phyloP scores from a whole-genome alignment of 2,888 invertebrate genomes.

The Aradus depressus region DNA sequence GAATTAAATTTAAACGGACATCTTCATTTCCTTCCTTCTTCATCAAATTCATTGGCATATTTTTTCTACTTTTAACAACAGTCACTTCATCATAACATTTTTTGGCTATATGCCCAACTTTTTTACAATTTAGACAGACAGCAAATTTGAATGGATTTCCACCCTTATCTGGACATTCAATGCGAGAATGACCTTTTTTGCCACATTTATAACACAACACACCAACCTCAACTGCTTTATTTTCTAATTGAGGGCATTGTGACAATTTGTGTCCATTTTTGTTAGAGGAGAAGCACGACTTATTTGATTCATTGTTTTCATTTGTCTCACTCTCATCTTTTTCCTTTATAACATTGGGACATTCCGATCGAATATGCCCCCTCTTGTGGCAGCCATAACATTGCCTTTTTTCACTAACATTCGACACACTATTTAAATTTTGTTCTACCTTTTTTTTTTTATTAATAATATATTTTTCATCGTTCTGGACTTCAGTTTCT shows the following conservation, averaged over 20 bases:
- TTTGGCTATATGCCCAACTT: no score
- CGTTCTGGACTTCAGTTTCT: neutral
- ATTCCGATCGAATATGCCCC: slow-evolving; percentile 10
- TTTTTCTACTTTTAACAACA: slow-evolving; percentile 2
- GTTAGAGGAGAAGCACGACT: no score
- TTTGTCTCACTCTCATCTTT: slow-evolving; percentile 1
- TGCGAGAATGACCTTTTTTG: no score
- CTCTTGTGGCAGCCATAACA: slow-evolving; percentile 3
- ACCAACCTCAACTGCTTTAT: no score
- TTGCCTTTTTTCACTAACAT: slow-evolving; percentile 34
- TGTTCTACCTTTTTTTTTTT: slow-evolving; percentile 26
- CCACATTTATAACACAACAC: no score
- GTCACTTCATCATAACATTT: no score
- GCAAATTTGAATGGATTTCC: no score
- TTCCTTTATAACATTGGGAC: slow-evolving; percentile 11
- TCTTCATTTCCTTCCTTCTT: no score
- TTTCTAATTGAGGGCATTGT: no score
- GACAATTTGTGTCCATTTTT: no score
- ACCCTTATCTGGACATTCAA: no score
- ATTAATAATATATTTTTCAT: slow-evolving; percentile 13
- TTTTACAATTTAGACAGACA: no score
- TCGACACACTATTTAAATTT: slow-evolving; percentile 33
- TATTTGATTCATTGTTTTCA: slow-evolving; percentile 17
- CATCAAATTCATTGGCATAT: neutral
- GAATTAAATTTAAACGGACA: slow-evolving; percentile 39